These are phyloP conservation scores for Glaucomys volans DNA, from an alignment of 2,113 vertebrate genomes.

Conservation along the genomic window DNA sequence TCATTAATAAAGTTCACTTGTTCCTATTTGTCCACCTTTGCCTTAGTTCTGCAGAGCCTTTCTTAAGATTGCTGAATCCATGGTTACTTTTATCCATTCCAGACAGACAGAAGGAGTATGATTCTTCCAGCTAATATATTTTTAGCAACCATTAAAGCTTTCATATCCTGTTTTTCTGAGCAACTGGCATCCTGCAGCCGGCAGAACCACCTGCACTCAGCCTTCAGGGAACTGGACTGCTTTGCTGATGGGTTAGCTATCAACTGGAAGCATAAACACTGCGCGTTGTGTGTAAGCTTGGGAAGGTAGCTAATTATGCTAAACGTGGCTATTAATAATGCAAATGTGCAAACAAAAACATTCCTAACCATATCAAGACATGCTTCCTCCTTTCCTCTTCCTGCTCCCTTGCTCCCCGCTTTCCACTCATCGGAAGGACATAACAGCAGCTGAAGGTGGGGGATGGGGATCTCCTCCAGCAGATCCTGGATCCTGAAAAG, in stretches of 20 bases:
- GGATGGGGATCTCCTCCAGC: not conserved
- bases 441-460: not conserved
- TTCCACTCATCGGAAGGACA: not conserved
- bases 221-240: slow-evolving; percentile 51
- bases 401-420: not conserved
- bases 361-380: not conserved
- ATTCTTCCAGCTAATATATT: slow-evolving; percentile 46
- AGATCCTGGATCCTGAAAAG: not conserved
- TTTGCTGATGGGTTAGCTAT: slow-evolving; percentile 55
- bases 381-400: not conserved
- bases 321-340: slow-evolving; percentile 64
- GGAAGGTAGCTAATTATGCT: slow-evolving; percentile 65
- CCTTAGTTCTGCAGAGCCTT: slow-evolving; percentile 34
- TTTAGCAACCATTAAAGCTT: slow-evolving; percentile 68
- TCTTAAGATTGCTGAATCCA: slow-evolving; percentile 34
- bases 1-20: slow-evolving; percentile 43
- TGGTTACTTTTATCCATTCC: slow-evolving; percentile 45
- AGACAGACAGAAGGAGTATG: not conserved
- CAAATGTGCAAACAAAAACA: slow-evolving; percentile 62
- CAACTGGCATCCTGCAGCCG: not conserved
- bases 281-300: slow-evolving; percentile 50
- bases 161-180: slow-evolving; percentile 52
- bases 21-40: not conserved
- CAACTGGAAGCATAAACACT: slow-evolving; percentile 35
- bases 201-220: slow-evolving; percentile 63